Conservation (phyloP, 1,140 invertebrate species). For the Lethrus apterus region DNA sequence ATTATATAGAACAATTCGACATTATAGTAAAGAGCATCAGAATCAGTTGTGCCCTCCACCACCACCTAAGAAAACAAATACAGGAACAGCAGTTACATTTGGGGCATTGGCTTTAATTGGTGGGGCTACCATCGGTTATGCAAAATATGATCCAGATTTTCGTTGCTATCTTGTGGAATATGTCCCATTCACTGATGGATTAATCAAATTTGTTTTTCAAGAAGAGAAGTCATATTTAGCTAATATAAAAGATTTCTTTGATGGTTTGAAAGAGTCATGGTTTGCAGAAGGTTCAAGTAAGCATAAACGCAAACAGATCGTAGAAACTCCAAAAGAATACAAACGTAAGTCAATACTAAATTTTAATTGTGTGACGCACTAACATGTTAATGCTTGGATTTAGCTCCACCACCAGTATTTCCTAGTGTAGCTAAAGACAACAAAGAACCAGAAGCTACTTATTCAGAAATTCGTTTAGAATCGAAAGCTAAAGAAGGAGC, state of each 20-base stretch:
- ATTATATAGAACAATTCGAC: slow-evolving; percentile 13
- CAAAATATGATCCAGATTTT: slow-evolving; percentile 61
- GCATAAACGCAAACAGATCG: slow-evolving; percentile 12
- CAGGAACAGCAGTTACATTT: slow-evolving; percentile 26
- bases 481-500: slow-evolving; percentile 20
- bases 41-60: slow-evolving; percentile 22
- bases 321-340: slow-evolving; percentile 27
- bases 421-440: slow-evolving; percentile 30
- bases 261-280: slow-evolving; percentile 14
- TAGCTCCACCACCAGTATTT: slow-evolving; percentile 34
- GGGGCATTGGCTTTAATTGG: slow-evolving; percentile 45
- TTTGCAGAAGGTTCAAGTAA: slow-evolving; percentile 12
- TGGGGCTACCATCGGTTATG: slow-evolving; percentile 53
- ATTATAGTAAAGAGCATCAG: slow-evolving; percentile 17
- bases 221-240: slow-evolving; percentile 54
- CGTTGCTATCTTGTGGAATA: slow-evolving; percentile 56
- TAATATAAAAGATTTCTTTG: slow-evolving; percentile 26
- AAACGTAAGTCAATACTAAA: slow-evolving; percentile 23
- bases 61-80: slow-evolving; percentile 29
- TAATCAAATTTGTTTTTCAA: slow-evolving; percentile 58
- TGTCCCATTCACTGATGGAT: slow-evolving; percentile 56
- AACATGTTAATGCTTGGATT: not conserved
- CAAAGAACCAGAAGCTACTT: slow-evolving; percentile 24
- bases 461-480: slow-evolving; percentile 33
- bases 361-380: slow-evolving; percentile 1